Base-by-base conservation (phyloP, 30 jellyfish, hydroid and myxozoan species). In the Hydractinia symbiolongicarpus region DNA sequence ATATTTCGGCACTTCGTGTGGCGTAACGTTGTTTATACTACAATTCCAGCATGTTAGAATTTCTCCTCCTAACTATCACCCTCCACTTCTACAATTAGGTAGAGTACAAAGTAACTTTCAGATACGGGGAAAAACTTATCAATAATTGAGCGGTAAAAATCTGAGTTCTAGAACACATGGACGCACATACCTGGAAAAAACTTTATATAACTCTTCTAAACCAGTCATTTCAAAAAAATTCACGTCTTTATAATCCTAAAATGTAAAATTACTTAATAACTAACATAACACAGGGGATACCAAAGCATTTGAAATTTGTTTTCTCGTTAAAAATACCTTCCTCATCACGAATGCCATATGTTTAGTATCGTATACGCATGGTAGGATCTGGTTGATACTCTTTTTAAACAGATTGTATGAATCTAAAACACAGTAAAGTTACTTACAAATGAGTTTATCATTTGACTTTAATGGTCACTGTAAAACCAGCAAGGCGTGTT, bases 331-430 rank as follows among this genome's bases (percentile, higher is more conserved):
- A 5, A 73, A 53, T 74, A 86, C 95, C 87, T 77, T 80, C 56
- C 89, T 77, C 30, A 86, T 77, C 13, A 15, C 17, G 53, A 66
- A 15, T 19, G 95, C 84, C 67, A 86, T 54, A 55, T 74, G 81
- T 80, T 86, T 86, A 4, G 95, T 86, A n/a, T 86, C 95, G 55
- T 58, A 86, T 1, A 86, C 62, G 5, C 44, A 62, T 5, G 86
- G 90, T n/a, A 86, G 79, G 4, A 79, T 53, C 4, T 62, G 75
- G 54, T 86, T 86, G 4, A 86, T 82, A 17, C 77, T 72, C 51
- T 44, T 66, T 76, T 86, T 86, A 72, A 86, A 86, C 11, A 79
- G 86, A 56, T 53, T 54, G 83, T 86, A 86, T 19, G 8, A 19
- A 5, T 80, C 95, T 86, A 60, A 10, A 72, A 67, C 5, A 52